Base-by-base conservation (phyloP, 2,888 invertebrate genomes). In the Gerris lacustris region DNA sequence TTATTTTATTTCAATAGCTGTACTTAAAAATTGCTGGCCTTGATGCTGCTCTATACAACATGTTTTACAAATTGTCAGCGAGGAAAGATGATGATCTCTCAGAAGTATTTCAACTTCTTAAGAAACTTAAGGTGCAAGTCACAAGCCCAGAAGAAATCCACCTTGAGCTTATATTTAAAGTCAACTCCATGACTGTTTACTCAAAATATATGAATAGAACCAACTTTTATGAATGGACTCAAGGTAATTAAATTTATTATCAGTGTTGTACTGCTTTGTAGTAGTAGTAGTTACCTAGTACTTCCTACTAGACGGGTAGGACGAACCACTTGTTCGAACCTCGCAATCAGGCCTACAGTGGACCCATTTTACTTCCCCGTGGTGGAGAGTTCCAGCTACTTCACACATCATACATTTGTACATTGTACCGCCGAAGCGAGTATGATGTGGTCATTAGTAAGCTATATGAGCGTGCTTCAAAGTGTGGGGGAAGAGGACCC, bases 141-240 rank as follows among this genome's bases (percentile, higher is more conserved):
- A 69, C 69, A n/a, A 45, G 67, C 17, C 73, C 74, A 17, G 76
- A 77, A 63, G 64, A 73, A 44, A 70, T 77, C 6, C 77, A 77
- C 66, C 68, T 77, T 5, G 77, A 77, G 55, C 69, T 76, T 6
- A 75, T 77, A 17, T 67, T 77, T 47, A 76, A 77, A 72, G 71
- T 76, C 47, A 76, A 77, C 67, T 74, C 73, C 5, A 75, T 73
- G 62, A 75, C 76, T 0, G 85, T 90, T 0, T 82, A 86, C 55
- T 87, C 87, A 0, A 84, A 86, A 43, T 87, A 88, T 75, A 80
- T 88, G 71, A 88, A 89, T 77, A 85, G 87, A 74, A 85, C 86
- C 0, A 83, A 84, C 67, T 87, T 88, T 73, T 82, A 85, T 66
- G 84, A 84, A 71, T 84, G 86, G 45, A 82, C 85, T 67, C 84